Percentiles rank a stretch among this genome's conserved stretches.
Conservation (phyloP, 2,113 vertebrate species). For the Archilochus colubris region DNA sequence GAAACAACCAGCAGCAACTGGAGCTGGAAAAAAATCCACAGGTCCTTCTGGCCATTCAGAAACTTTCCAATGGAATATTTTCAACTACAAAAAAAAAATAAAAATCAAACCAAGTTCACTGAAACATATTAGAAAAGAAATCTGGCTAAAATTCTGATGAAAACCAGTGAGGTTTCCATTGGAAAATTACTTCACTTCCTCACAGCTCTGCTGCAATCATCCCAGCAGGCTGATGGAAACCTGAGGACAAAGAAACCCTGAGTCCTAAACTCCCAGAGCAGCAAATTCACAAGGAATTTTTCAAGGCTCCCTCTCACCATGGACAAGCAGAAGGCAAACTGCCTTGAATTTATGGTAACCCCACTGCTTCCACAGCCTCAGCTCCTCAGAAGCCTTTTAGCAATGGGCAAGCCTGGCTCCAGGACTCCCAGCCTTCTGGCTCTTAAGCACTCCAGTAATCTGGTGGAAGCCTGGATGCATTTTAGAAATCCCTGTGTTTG, state of each 20-base stretch:
- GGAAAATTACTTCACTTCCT: conserved; percentile 17
- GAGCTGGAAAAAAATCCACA: neutral
- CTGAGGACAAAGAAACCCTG: neutral
- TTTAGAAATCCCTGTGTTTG: neutral
- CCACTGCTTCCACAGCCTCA: neutral
- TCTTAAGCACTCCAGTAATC: neutral
- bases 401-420: neutral
- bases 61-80: neutral
- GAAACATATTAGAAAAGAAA: neutral
- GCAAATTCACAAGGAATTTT: neutral
- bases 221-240: neutral
- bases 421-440: neutral
- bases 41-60: neutral
- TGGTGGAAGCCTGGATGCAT: neutral
- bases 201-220: neutral
- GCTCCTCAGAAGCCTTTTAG: neutral
- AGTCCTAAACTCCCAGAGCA: neutral
- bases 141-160: conserved; percentile 17
- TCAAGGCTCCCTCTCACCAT: neutral
- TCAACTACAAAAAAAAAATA: neutral
- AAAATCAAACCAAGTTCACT: neutral
- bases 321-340: neutral
- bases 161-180: neutral
- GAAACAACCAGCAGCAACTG: neutral
- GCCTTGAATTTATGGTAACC: neutral